Conservation (phyloP, 2,888 invertebrate genomes). For the Spialia ferax region DNA sequence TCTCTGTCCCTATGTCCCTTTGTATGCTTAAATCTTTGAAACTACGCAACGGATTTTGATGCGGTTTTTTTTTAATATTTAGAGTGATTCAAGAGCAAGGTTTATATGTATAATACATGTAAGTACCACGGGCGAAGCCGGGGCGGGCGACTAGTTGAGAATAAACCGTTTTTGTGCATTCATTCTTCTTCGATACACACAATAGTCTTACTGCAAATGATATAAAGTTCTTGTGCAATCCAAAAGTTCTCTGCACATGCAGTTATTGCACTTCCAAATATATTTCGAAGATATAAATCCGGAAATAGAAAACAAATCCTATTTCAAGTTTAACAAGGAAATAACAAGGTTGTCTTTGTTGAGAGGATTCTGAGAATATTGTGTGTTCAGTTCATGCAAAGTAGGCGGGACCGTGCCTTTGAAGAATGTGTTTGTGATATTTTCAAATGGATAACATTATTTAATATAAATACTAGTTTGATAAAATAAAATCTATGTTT, state of each 20-base stretch:
- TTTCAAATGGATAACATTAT: not conserved
- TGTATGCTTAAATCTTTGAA: no score
- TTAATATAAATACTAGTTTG: no score
- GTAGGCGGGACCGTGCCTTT: constrained; percentile 7
- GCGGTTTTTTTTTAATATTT: no score
- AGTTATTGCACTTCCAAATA: not conserved
- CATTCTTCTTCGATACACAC: not conserved
- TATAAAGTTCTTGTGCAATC: constrained; percentile 3
- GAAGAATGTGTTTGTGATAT: constrained; percentile 6
- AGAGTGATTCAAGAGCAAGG: no score
- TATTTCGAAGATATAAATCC: constrained; percentile 10
- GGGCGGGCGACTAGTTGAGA: no score
- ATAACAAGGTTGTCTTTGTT: constrained; percentile 33
- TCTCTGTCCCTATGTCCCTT: no score
- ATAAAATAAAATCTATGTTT: no score
- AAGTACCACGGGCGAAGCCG: no score
- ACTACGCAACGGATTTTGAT: no score
- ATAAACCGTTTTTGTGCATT: no score
- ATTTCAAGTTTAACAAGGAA: constrained; percentile 31
- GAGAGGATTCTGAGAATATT: no score
- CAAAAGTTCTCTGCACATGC: not conserved
- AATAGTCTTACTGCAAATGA: not conserved
- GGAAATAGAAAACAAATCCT: constrained; percentile 25
- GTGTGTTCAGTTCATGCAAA: constrained; percentile 10
- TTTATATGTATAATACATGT: no score